A percentile compares a stretch with the other conserved stretches of the same genome.
Conservation (phyloP, 2,888 invertebrate genomes). For the Pammene fasciana region DNA sequence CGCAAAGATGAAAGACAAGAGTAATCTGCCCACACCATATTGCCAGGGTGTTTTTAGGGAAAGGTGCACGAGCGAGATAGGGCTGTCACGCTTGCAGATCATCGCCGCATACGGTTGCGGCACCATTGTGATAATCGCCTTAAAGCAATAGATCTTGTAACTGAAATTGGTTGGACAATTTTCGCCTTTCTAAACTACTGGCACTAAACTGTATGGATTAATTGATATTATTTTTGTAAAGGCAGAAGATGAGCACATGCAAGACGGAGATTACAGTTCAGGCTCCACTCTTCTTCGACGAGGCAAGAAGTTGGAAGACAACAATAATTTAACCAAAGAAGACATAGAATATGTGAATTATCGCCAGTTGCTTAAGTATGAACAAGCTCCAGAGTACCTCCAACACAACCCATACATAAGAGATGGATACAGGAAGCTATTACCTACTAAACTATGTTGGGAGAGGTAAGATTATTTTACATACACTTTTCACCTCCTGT, state of each 20-base stretch:
- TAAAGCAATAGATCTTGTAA: no score
- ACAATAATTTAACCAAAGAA: slow-evolving; percentile 76
- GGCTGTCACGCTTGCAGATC: no score
- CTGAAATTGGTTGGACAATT: no score
- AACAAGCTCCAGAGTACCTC: slow-evolving; percentile 91
- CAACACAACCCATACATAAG: slow-evolving; percentile 94
- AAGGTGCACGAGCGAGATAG: no score
- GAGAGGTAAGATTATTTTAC: slow-evolving; percentile 86
- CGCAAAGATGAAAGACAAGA: no score
- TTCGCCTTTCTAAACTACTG: no score
- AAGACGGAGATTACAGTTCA: slow-evolving; percentile 59
- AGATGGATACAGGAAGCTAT: slow-evolving; percentile 92
- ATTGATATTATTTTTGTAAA: slow-evolving; percentile 42
- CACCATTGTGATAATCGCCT: no score
- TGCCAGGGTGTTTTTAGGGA: no score
- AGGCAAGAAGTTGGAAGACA: slow-evolving; percentile 75
- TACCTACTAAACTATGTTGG: slow-evolving; percentile 92
- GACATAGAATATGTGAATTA: slow-evolving; percentile 78
- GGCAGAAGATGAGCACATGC: slow-evolving; percentile 65
- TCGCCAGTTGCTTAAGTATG: slow-evolving; percentile 74
- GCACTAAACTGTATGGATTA: no score
- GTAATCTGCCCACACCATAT: no score
- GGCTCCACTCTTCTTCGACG: slow-evolving; percentile 63
- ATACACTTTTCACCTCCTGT: background rate
- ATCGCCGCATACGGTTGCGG: no score